Evolutionary conservation across 2,888 invertebrate genomes (phyloP).

Genomic region (Ormyrus nitidulus): DNA sequence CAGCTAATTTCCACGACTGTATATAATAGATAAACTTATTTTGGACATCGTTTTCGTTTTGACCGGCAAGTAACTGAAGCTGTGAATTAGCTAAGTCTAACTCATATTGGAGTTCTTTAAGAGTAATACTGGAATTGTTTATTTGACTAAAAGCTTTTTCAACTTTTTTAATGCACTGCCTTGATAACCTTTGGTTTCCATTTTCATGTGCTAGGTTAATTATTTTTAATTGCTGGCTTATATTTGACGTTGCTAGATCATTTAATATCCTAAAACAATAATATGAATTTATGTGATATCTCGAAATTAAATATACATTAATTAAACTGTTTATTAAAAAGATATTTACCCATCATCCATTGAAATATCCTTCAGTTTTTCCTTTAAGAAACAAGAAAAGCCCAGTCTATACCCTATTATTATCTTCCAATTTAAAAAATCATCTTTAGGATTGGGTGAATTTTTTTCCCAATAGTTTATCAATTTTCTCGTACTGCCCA

Average conservation of each 20-base stretch:
- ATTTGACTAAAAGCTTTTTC: constrained; percentile 15
- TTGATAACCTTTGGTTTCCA: constrained; percentile 74
- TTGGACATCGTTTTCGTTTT: constrained; percentile 43
- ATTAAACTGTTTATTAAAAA: neutral
- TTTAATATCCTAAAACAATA: constrained; percentile 14
- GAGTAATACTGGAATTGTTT: neutral
- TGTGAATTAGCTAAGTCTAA: constrained; percentile 50
- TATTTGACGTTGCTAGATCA: constrained; percentile 23
- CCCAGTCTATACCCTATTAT: constrained; percentile 74
- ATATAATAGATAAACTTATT: constrained; percentile 57
- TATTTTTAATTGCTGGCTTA: constrained; percentile 70
- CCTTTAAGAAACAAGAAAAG: constrained; percentile 60
- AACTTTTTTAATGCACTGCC: constrained; percentile 67
- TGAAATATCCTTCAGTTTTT: neutral
- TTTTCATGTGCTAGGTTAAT: constrained; percentile 76
- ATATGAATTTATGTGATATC: neutral
- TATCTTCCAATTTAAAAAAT: constrained; percentile 76
- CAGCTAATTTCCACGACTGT: constrained; percentile 59
- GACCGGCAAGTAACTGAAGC: constrained; percentile 59
- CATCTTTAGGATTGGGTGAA: constrained; percentile 72
- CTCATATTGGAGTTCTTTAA: neutral
- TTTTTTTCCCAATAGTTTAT: constrained; percentile 74
- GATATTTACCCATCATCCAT: constrained; percentile 1
- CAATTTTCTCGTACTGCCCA: constrained; percentile 60
- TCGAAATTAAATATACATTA: neutral